Evolutionary conservation across 2,113 vertebrate genomes (phyloP).

Genomic region (Periophthalmodon schlosseri): DNA sequence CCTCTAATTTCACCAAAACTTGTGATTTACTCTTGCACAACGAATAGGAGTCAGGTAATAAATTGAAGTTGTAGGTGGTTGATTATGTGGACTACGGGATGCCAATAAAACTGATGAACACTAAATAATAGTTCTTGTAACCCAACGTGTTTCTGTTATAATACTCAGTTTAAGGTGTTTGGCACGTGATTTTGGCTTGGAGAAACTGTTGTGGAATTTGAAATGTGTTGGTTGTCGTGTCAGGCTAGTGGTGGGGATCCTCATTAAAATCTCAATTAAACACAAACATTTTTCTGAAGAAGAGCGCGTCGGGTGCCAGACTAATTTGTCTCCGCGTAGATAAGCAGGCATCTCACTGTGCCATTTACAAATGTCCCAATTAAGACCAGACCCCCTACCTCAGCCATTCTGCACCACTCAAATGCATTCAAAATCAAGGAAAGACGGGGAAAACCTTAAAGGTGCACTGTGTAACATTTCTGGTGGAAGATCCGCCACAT

Average conservation of each 20-base stretch:
- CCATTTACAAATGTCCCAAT: constrained; percentile 59
- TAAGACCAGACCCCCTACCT: constrained; percentile 14
- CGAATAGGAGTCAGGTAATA: neutral
- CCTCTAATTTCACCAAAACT: neutral
- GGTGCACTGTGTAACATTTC: no score
- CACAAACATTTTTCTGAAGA: constrained; percentile 61
- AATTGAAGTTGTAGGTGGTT: neutral
- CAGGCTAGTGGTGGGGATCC: constrained; percentile 33
- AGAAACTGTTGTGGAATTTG: constrained; percentile 21
- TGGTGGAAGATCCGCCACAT: no score
- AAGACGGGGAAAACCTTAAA: neutral
- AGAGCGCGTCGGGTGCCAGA: constrained; percentile 47
- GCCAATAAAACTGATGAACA: neutral
- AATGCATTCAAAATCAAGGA: constrained; percentile 7
- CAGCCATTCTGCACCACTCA: neutral
- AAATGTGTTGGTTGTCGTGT: constrained; percentile 17
- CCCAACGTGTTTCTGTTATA: constrained; percentile 5
- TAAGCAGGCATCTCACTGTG: constrained; percentile 59
- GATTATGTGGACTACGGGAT: neutral
- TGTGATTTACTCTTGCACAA: neutral
- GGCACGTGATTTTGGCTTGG: constrained; percentile 25
- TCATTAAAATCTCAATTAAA: constrained; percentile 68
- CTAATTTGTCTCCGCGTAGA: constrained; percentile 62
- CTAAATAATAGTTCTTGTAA: constrained; percentile 4
- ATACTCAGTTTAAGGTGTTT: neutral